phyloP scores from a whole-genome alignment of 2,113 vertebrate species.

The Laterallus jamaicensis region DNA sequence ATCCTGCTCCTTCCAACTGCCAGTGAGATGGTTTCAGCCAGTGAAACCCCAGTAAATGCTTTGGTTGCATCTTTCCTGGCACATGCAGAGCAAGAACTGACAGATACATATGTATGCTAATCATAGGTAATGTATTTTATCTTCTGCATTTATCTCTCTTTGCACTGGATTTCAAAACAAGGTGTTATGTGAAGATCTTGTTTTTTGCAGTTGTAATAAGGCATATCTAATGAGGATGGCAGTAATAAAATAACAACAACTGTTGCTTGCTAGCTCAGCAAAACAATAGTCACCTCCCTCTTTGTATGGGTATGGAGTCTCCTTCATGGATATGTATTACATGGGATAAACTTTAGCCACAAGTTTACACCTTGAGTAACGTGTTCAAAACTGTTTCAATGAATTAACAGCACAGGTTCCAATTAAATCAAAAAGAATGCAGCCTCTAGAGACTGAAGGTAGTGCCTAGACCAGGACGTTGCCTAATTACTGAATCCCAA shows the following conservation, averaged over 20 bases:
- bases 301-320: not conserved
- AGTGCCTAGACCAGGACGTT: not conserved
- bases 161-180: constrained; percentile 33
- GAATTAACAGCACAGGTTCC: not conserved
- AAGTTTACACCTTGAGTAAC: constrained; percentile 25
- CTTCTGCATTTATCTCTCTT: not conserved
- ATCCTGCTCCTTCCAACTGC: not conserved
- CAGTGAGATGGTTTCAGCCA: not conserved
- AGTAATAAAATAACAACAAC: constrained; percentile 4
- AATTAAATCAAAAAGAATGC: constrained; percentile 3
- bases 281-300: not conserved
- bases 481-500: not conserved
- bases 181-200: not conserved
- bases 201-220: not conserved
- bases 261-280: constrained; percentile 39
- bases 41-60: not conserved
- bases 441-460: not conserved
- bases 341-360: not conserved
- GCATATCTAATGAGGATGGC: constrained; percentile 10
- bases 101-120: not conserved
- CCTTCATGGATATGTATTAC: not conserved
- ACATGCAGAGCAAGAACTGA: not conserved
- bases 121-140: not conserved
- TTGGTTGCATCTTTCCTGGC: not conserved
- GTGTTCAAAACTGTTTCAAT: not conserved